Base-by-base conservation (phyloP, 1,140 invertebrate genomes). In the Drosophila simulans region DNA sequence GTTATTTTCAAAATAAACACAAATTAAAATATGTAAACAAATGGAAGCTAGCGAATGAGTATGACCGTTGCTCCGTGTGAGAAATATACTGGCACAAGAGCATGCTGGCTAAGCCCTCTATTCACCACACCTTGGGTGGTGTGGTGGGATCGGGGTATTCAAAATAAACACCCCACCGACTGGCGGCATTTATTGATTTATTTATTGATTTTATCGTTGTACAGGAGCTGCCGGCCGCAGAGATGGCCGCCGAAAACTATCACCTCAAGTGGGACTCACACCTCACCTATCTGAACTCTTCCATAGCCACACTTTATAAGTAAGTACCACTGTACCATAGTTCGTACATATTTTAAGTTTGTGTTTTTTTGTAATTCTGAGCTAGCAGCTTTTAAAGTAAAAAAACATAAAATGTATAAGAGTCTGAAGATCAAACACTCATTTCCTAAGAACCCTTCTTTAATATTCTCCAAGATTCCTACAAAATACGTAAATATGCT, bases 251-350 rank as follows among this genome's bases (percentile, higher is more conserved):
- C 74, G 96, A 97, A 90, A 97, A 96, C 79, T 97, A 97, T 92
- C 96, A 97, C 92, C 93, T 97, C 15, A 97, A 97, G 94, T 97
- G 96, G 96, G 96, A 96, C 91, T 97, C 96, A 59, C 96, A 97
- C 92, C 95, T 95, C 76, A 94, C 95, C 22, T 95, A 97, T 93
- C 93, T 97, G 71, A 96, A 97, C 92, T 95, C 95, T 59, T 96
- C 96, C 39, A 95, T 98, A 53, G 96, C 96, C 40, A 95, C 95
- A 13, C 93, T 97, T 65, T 94, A 97, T 34, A 94, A 95, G 45
- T 96, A 71, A 91, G 84, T 81, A 45, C 3, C 4, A 13, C 13
- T 37, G 4, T 37, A 37, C 3, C 13, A 39, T 4, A 39, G 11
- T 13, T 4, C 12, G 11, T 13, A 5, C 0, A 13, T 39, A 13